phyloP scores from a whole-genome alignment of 2,797 vertebrate species.

The Protonibea diacanthus region DNA sequence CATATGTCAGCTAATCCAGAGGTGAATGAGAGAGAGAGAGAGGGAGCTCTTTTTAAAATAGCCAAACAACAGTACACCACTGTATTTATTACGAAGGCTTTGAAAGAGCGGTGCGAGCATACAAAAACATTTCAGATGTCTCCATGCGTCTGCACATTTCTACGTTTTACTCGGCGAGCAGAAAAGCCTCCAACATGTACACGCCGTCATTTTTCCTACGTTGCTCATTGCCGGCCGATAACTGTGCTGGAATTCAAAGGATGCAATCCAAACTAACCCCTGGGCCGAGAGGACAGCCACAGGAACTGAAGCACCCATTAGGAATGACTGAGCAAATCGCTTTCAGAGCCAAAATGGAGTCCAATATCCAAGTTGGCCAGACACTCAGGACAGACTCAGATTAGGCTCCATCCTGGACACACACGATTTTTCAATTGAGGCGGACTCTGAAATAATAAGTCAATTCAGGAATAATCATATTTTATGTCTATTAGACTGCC shows the following conservation, averaged over 20 bases:
- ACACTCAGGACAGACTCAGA: conserved; percentile 53
- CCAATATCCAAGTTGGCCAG: conserved; percentile 63
- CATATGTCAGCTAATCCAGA: conserved; percentile 48
- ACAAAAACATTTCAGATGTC: neutral
- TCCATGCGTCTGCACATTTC: conserved; percentile 5
- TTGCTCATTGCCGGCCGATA: conserved; percentile 43
- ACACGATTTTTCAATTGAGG: conserved; percentile 48
- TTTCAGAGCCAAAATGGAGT: conserved; percentile 64
- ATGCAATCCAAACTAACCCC: conserved; percentile 46
- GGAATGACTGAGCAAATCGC: conserved; percentile 63
- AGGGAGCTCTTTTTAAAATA: conserved; percentile 9
- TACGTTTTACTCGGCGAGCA: neutral
- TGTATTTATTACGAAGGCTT: conserved; percentile 4
- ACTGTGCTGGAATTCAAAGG: conserved; percentile 59
- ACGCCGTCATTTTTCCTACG: neutral
- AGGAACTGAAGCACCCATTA: conserved; percentile 62
- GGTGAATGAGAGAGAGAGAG: conserved; percentile 8
- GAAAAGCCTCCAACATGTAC: too few species aligned
- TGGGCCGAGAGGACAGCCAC: conserved; percentile 48
- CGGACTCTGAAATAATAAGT: conserved; percentile 30
- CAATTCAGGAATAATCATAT: conserved; percentile 35
- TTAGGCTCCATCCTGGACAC: conserved; percentile 41
- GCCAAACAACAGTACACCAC: conserved; percentile 10
- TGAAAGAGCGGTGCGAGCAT: neutral
- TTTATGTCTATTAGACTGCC: conserved; percentile 37